Conservation (phyloP, 1,140 invertebrate species). For the Bathynomus jamesi region DNA sequence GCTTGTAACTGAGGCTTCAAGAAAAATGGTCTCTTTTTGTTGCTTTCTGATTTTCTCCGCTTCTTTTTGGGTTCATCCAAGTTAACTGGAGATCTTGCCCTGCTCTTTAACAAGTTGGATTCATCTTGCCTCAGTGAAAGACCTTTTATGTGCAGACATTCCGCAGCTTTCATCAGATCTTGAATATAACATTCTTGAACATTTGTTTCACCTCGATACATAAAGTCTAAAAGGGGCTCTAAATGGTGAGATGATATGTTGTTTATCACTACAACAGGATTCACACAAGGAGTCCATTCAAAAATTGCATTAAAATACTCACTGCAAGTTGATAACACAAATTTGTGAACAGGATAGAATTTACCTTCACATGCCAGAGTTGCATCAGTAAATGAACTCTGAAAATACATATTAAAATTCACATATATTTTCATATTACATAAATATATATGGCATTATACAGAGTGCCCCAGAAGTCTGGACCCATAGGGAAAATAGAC, state of each 20-base stretch:
- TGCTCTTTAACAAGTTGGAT: background rate
- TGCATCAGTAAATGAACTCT: slow-evolving; percentile 31
- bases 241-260: slow-evolving; percentile 26
- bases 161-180: slow-evolving; percentile 24
- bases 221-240: slow-evolving; percentile 30
- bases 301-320: slow-evolving; percentile 33
- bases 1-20: background rate
- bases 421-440: background rate
- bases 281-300: slow-evolving; percentile 35
- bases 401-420: slow-evolving; percentile 11
- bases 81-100: background rate
- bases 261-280: slow-evolving; percentile 34
- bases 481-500: too few species aligned
- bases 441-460: background rate
- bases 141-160: slow-evolving; percentile 26
- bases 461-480: too few species aligned
- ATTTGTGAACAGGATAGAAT: slow-evolving; percentile 34
- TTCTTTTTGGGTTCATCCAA: background rate
- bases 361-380: slow-evolving; percentile 35
- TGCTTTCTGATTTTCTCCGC: background rate
- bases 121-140: slow-evolving; percentile 25
- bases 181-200: slow-evolving; percentile 23
- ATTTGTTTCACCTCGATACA: slow-evolving; percentile 32
- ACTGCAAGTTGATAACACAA: slow-evolving; percentile 34
- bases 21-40: background rate